Base-by-base conservation (phyloP, 2,113 vertebrate genomes). In the Xiphophorus hellerii region DNA sequence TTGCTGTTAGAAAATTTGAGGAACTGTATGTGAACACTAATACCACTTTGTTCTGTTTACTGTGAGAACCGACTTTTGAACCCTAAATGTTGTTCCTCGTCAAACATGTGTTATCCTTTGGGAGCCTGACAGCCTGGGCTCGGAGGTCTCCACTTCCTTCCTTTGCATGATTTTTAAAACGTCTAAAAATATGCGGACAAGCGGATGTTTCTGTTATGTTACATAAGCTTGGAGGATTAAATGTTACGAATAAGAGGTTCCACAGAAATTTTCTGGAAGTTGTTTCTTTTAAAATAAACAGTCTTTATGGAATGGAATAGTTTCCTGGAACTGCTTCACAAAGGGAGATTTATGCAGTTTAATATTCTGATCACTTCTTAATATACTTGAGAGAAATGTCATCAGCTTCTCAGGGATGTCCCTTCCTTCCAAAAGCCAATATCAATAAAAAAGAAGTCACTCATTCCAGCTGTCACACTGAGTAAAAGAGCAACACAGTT, bases 31-130 rank as follows among this genome's bases (percentile, higher is more conserved):
- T 86, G 83, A 90, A 89, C 79, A 81, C 75, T 86, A 89, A 86
- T 74, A 85, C 81, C 79, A 88, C 92, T 94, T 92, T 91, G 89
- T 92, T 75, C 74, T 81, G 74, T 93, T 91, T 88, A 91, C 92
- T 90, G 87, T 87, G 93, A 93, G 94, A 90, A 85, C 31, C 91
- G 88, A 89, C 81, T 89, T 90, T 72, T 88, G 80, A 84, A 89
- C 89, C 71, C 82, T 58, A 58, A 58, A 89, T 92, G 88, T 92
- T 89, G 88, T 87, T 87, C 85, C 80, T 84, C 82, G 83, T 85
- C 61, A 66, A 83, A 58, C 51, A 58, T 58, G 25, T 58, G 74
- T 83, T 74, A 74, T 87, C 88, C 87, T 83, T 37, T 48, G 92
- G 77, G 90, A 86, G 75, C 58, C 33, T 4, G 44, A 60, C 73